Percentiles rank a stretch among this genome's conserved stretches.
Evolutionary conservation across 2,888 invertebrate genomes (phyloP).

Genomic region (Rhabditoides inermis): DNA sequence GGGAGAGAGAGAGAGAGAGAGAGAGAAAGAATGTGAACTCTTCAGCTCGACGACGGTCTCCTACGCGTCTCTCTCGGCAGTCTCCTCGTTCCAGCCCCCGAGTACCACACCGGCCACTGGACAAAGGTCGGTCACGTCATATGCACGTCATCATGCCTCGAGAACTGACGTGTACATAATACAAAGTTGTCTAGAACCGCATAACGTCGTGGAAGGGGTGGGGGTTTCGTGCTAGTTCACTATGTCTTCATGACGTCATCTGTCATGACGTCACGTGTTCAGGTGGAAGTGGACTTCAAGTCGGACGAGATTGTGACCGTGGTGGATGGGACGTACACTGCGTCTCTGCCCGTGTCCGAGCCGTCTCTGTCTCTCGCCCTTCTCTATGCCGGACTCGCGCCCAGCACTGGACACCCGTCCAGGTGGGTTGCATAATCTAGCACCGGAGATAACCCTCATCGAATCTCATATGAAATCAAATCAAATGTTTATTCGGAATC

Average conservation of each 20-base stretch:
- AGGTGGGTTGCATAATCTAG: no score
- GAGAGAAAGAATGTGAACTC: no score
- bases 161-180: no score
- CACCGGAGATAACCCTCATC: no score
- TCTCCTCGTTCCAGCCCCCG: constrained; percentile 21
- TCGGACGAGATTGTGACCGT: constrained; percentile 26
- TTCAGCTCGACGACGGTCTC: constrained; percentile 42
- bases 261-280: constrained; percentile 30
- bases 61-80: constrained; percentile 26
- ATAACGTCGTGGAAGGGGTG: no score
- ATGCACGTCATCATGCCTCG: constrained; percentile 1
- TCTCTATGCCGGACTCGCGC: constrained; percentile 45
- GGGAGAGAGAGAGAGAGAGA: no score
- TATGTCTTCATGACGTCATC: no score
- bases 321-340: constrained; percentile 35
- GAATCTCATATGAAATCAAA: no score
- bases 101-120: constrained; percentile 25
- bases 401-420: constrained; percentile 46
- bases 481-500: no score
- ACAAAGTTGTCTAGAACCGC: no score
- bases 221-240: no score
- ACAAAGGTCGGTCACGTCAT: constrained; percentile 3
- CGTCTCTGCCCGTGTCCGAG: constrained; percentile 7
- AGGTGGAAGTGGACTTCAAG: constrained; percentile 32
- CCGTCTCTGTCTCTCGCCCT: constrained; percentile 12